Conservation (phyloP, 2,797 vertebrate species). For the Cephalopachus bancanus region DNA sequence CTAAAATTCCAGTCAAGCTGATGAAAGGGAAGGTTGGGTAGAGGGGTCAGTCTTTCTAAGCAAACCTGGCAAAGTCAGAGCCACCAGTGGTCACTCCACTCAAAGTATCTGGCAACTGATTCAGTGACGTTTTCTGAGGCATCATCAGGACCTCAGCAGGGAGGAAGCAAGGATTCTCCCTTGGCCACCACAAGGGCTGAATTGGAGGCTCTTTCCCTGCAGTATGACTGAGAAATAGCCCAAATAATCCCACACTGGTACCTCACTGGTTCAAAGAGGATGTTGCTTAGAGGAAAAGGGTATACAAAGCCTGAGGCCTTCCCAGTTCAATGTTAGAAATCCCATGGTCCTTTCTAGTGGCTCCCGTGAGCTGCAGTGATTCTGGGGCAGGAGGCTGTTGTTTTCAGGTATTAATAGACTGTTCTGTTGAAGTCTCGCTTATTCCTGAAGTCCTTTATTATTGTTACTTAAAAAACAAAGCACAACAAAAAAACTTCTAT, state of each 20-base stretch:
- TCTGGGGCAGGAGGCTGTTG: background rate
- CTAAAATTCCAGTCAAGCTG: background rate
- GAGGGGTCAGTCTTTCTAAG: background rate
- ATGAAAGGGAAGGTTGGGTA: background rate
- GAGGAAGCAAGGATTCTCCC: constrained; percentile 45
- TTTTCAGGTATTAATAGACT: constrained; percentile 32
- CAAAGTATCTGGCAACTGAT: background rate
- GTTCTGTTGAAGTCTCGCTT: constrained; percentile 34
- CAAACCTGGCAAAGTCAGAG: background rate
- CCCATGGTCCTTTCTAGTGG: constrained; percentile 30
- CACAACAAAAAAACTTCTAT: too few species aligned
- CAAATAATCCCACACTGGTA: constrained; percentile 15
- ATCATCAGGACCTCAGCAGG: background rate
- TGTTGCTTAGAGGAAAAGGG: constrained; percentile 1
- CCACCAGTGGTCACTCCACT: background rate
- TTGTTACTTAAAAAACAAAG: background rate
- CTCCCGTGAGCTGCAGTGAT: background rate
- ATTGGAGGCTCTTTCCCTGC: background rate
- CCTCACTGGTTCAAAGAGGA: constrained; percentile 53
- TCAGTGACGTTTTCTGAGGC: background rate
- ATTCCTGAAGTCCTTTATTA: constrained; percentile 22
- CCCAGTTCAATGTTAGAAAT: background rate
- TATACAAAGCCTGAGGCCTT: background rate
- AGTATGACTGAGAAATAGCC: constrained; percentile 63
- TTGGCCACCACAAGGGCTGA: background rate